Evolutionary conservation across 2,797 vertebrate species (phyloP), one percentile per base, ranked within the genome.

Genomic region (Sciurus carolinensis): DNA sequence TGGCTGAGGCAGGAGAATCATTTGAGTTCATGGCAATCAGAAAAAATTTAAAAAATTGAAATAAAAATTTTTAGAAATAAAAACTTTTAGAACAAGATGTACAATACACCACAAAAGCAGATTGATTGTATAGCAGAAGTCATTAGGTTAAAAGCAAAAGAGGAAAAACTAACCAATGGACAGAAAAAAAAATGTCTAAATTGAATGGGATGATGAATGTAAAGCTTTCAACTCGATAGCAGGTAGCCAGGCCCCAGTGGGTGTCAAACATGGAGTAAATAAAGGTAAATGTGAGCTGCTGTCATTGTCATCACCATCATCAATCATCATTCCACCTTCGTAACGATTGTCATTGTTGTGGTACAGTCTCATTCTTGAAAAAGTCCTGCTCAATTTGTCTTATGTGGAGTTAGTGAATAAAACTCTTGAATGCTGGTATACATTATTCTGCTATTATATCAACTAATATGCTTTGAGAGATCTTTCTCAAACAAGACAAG

Each of bases 301-400:
- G 0, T 67, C 12, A 4, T 24, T 2, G 1, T 15, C 0, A 4
- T 22, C 0, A 4, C 54, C 1, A 30, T 33, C 62, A 64, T 52
- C n/a, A 26, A 17, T 5, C 13, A 2, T 42, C 54, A 62, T 62
- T 39, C 10, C 36, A 39, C 50, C 17, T 22, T 44, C 57, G 1
- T 39, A 42, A 89, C 7, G 9, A n/a, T 26, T n/a, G 4, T 8
- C 8, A 24, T 28, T 52, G 39, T 11, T 71, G 4, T 64, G 79
- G 26, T 6, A 18, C 5, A 15, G 36, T 59, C 39, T 39, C 75
- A 10, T 26, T 11, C 9, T 82, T 22, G 69, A 15, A 76, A 88
- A 69, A 28, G 33, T 52, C 42, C n/a, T 15, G 10, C 28, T 75
- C 9, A 54, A 20, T 69, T 36, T 30, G 15, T 59, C 50, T 30